phyloP scores from a whole-genome alignment of 2,888 invertebrate genomes.

The Drosophila hamatofila region DNA sequence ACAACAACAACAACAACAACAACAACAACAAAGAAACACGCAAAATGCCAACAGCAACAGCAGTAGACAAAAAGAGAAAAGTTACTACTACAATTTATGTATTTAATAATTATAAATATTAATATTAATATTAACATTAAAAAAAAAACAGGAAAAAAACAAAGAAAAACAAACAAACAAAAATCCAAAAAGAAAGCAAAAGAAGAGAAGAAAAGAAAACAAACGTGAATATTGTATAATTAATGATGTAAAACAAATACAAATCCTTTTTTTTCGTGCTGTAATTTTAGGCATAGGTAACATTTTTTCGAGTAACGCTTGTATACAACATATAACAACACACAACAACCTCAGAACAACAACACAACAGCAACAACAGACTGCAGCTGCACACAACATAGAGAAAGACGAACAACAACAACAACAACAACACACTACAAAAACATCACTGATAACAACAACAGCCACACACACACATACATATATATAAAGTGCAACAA shows the following conservation, averaged over 20 bases:
- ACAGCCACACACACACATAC: neutral
- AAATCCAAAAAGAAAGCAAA: constrained; percentile 1
- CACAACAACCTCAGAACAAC: neutral
- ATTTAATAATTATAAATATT: constrained; percentile 60
- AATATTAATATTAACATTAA: constrained; percentile 30
- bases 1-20: constrained; percentile 8
- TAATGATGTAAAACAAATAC: constrained; percentile 29
- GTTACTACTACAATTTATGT: constrained; percentile 62
- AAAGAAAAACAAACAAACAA: neutral
- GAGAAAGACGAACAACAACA: neutral
- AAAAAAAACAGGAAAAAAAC: neutral
- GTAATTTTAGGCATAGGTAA: constrained; percentile 61
- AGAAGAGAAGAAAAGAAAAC: constrained; percentile 1
- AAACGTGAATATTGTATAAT: constrained; percentile 44
- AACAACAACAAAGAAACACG: constrained; percentile 4
- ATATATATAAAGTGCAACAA: too few species aligned
- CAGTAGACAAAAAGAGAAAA: constrained; percentile 38
- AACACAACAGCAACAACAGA: neutral
- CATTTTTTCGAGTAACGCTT: constrained; percentile 40
- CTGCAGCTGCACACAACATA: neutral
- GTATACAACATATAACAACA: constrained; percentile 27
- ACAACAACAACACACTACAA: neutral
- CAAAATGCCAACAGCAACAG: constrained; percentile 33
- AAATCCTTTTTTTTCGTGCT: constrained; percentile 50
- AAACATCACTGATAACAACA: too few species aligned